phyloP scores from a whole-genome alignment of 2,113 vertebrate genomes.

The Phrynosoma platyrhinos region DNA sequence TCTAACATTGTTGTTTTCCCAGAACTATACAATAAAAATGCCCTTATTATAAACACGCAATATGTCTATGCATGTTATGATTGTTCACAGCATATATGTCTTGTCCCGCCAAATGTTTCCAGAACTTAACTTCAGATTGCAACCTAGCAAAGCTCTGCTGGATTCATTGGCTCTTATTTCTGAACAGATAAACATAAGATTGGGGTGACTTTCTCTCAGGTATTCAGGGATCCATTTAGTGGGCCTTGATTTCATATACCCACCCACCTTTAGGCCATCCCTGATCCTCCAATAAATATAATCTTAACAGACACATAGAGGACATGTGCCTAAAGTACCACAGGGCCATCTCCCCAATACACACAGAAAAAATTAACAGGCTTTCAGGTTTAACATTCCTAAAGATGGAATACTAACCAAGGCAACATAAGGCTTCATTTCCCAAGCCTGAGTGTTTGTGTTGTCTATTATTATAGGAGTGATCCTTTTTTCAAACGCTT shows the following conservation, averaged over 20 bases:
- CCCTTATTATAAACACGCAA: background rate
- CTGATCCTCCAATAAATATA: background rate
- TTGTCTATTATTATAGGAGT: conserved; percentile 97
- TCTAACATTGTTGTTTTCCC: background rate
- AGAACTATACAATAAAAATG: background rate
- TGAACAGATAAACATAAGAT: background rate
- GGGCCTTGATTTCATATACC: background rate
- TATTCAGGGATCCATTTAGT: background rate
- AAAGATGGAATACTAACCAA: conserved; percentile 85
- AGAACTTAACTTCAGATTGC: background rate
- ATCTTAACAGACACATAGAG: conserved; percentile 17
- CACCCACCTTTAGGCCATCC: background rate
- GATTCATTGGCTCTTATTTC: background rate
- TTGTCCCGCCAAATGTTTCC: background rate
- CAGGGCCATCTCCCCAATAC: background rate
- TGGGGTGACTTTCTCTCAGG: background rate
- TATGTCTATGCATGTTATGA: background rate
- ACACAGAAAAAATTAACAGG: background rate
- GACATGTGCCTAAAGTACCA: background rate
- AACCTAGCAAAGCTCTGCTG: background rate
- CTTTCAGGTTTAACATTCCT: conserved; percentile 2
- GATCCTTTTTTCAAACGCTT: conserved; percentile 87
- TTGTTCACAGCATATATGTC: no score
- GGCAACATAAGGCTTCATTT: conserved; percentile 96
- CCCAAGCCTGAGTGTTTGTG: conserved; percentile 96